These are phyloP conservation scores for Peromyscus nudipes DNA, from an alignment of 2,797 vertebrate genomes.

Conservation along the genomic window DNA sequence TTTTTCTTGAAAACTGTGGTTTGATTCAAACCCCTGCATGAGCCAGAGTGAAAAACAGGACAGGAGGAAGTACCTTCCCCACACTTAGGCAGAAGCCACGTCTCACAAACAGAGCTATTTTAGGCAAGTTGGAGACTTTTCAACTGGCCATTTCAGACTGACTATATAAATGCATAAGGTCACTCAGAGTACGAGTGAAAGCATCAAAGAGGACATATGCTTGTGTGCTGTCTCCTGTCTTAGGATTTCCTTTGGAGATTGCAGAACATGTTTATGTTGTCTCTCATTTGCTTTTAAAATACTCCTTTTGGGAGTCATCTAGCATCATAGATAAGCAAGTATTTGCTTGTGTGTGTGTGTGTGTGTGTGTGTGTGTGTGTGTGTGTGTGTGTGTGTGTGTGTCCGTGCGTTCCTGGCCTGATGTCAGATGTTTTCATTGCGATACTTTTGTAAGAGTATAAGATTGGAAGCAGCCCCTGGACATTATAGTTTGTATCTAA, in stretches of 20 bases:
- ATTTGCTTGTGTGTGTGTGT: background rate
- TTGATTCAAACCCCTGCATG: background rate
- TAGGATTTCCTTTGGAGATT: slow-evolving; percentile 3
- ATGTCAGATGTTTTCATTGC: background rate
- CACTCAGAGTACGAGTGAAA: background rate
- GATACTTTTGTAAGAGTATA: background rate
- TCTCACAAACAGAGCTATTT: background rate
- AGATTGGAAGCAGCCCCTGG: background rate
- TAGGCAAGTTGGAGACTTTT: background rate
- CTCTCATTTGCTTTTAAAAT: slow-evolving; percentile 39
- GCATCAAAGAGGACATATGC: background rate
- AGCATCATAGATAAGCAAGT: background rate
- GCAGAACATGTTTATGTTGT: background rate
- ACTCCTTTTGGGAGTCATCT: background rate
- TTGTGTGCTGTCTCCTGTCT: background rate
- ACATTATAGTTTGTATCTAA: slow-evolving; percentile 49
- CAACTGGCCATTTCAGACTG: background rate
- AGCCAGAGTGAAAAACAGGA: background rate
- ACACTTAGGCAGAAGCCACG: background rate
- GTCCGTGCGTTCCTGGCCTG: background rate
- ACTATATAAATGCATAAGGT: background rate
- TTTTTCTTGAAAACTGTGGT: background rate
- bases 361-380: background rate
- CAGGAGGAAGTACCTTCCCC: background rate
- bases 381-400: background rate